Evolutionary conservation across 2,797 vertebrate species (phyloP).

Genomic region (Apogon hyalosoma): DNA sequence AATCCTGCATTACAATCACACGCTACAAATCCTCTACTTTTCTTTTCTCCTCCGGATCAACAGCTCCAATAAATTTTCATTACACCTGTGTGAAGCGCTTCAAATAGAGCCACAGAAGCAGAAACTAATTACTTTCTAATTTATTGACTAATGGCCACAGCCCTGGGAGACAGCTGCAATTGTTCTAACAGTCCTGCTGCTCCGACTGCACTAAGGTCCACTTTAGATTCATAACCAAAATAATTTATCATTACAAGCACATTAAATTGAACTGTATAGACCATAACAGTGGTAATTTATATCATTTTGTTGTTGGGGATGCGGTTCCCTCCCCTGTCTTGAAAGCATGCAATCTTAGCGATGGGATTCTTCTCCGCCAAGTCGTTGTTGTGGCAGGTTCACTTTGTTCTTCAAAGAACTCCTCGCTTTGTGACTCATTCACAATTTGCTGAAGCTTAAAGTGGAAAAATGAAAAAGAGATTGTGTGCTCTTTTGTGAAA

Average conservation of each 20-base stretch:
- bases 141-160: constrained; percentile 89
- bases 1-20: constrained; percentile 77
- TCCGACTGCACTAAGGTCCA: constrained; percentile 82
- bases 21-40: constrained; percentile 79
- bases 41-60: constrained; percentile 82
- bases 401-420: constrained; percentile 79
- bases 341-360: constrained; percentile 63
- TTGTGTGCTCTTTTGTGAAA: constrained; percentile 8
- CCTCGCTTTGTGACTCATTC: constrained; percentile 71
- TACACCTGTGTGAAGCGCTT: constrained; percentile 87
- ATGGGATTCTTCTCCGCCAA: constrained; percentile 61
- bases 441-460: constrained; percentile 68
- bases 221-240: constrained; percentile 86
- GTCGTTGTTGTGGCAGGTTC: constrained; percentile 66
- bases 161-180: constrained; percentile 86
- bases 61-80: constrained; percentile 87
- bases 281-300: constrained; percentile 87
- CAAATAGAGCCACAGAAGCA: constrained; percentile 89
- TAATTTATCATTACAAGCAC: constrained; percentile 91
- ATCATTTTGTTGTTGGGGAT: constrained; percentile 82
- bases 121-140: constrained; percentile 90
- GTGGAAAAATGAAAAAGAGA: constrained; percentile 43
- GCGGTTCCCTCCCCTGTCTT: constrained; percentile 67
- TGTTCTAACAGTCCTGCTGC: constrained; percentile 85
- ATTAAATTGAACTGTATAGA: constrained; percentile 89